Evolutionary conservation across 2,113 vertebrate species (phyloP).

Genomic region (Silurus glanis): DNA sequence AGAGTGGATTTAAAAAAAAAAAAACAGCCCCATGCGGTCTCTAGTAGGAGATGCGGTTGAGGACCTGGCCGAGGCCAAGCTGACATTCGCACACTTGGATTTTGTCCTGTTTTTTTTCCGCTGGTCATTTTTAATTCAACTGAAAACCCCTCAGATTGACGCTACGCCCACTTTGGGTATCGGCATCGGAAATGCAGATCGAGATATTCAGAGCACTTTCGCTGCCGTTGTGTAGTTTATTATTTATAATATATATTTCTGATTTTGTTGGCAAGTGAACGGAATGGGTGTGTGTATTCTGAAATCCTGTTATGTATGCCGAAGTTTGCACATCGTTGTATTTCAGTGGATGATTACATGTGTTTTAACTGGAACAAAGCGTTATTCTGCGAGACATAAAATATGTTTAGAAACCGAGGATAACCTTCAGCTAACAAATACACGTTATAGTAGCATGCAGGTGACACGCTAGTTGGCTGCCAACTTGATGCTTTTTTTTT

Average conservation of each 20-base stretch:
- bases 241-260: background rate
- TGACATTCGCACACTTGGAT: background rate
- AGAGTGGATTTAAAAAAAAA: background rate
- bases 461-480: constrained; percentile 7
- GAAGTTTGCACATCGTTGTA: background rate
- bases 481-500: background rate
- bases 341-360: background rate
- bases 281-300: background rate
- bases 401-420: background rate
- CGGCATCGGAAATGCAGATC: background rate
- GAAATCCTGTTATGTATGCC: background rate
- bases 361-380: background rate
- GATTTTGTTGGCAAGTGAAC: background rate
- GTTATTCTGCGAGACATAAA: background rate
- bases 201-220: background rate
- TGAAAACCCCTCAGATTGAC: background rate
- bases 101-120: background rate
- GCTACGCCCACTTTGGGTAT: background rate
- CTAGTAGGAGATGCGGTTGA: background rate
- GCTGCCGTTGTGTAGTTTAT: background rate
- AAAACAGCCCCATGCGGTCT: background rate
- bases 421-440: background rate
- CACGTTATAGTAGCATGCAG: background rate
- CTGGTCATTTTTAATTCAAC: background rate
- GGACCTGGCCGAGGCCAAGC: background rate